phyloP scores from a whole-genome alignment of 1,140 invertebrate species.

The Procambarus clarkii region DNA sequence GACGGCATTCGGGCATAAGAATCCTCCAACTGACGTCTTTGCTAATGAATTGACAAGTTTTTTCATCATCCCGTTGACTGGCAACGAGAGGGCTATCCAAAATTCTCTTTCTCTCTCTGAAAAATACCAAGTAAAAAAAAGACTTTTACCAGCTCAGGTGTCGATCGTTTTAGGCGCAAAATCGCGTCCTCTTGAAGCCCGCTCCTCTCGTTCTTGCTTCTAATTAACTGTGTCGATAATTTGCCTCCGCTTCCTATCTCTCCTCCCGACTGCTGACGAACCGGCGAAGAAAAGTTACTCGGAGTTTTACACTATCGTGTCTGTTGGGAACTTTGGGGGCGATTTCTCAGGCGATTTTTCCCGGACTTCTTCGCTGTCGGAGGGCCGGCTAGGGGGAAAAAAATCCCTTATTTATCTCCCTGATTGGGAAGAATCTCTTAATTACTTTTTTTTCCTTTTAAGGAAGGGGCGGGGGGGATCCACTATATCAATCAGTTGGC shows the following conservation, averaged over 20 bases:
- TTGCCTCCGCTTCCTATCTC: neutral
- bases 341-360: neutral
- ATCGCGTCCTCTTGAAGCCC: neutral
- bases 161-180: neutral
- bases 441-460: neutral
- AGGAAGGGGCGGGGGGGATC: too few relatives aligned
- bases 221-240: slow-evolving; percentile 2
- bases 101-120: neutral
- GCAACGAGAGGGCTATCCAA: neutral
- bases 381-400: neutral
- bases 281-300: too few relatives aligned
- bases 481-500: too few relatives aligned
- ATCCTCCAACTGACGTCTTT: neutral
- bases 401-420: neutral
- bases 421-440: neutral
- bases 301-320: neutral
- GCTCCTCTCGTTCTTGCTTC: neutral
- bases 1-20: neutral
- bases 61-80: neutral
- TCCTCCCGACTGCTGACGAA: neutral
- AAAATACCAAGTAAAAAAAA: neutral
- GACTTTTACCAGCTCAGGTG: neutral
- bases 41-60: slow-evolving; percentile 5
- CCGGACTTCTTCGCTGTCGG: neutral
- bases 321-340: neutral